These are phyloP conservation scores for Aphaenogaster floridana DNA, from an alignment of 1,140 invertebrate species.

Conservation along the genomic window DNA sequence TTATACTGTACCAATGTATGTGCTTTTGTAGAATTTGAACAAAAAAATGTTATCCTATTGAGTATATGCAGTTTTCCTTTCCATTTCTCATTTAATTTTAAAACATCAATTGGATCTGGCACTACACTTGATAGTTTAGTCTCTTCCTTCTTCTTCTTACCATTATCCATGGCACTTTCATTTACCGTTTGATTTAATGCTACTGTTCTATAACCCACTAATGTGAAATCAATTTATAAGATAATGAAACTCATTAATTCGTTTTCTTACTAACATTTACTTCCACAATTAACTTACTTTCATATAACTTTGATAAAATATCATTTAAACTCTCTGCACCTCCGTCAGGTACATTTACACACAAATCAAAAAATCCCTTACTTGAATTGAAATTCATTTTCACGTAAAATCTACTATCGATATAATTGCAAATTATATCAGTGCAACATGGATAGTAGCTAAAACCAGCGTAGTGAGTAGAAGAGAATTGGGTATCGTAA, in stretches of 20 bases:
- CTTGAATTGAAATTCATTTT: conserved; percentile 65
- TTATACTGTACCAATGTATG: conserved; percentile 80
- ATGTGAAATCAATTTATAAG: conserved; percentile 26
- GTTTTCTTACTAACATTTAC: not conserved
- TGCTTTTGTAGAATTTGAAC: conserved; percentile 81
- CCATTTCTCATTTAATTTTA: conserved; percentile 78
- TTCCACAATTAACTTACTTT: conserved; percentile 72
- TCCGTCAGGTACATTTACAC: conserved; percentile 73
- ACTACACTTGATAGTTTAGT: conserved; percentile 59
- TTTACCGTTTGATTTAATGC: conserved; percentile 85
- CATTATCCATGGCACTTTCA: conserved; percentile 81
- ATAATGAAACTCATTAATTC: not conserved
- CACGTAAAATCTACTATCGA: not conserved
- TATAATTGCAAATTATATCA: not conserved
- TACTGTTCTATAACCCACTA: conserved; percentile 85
- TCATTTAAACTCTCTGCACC: conserved; percentile 65
- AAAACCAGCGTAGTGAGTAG: not conserved
- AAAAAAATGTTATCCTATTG: conserved; percentile 83
- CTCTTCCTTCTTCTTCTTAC: conserved; percentile 82
- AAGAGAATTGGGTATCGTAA: not conserved
- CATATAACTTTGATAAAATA: conserved; percentile 74
- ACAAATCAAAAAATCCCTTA: conserved; percentile 82
- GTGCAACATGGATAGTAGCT: not conserved
- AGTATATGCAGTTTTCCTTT: conserved; percentile 82
- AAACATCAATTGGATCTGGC: conserved; percentile 77